Evolutionary conservation across 2,797 vertebrate genomes (phyloP).

Genomic region (Phalloptychus januarius): DNA sequence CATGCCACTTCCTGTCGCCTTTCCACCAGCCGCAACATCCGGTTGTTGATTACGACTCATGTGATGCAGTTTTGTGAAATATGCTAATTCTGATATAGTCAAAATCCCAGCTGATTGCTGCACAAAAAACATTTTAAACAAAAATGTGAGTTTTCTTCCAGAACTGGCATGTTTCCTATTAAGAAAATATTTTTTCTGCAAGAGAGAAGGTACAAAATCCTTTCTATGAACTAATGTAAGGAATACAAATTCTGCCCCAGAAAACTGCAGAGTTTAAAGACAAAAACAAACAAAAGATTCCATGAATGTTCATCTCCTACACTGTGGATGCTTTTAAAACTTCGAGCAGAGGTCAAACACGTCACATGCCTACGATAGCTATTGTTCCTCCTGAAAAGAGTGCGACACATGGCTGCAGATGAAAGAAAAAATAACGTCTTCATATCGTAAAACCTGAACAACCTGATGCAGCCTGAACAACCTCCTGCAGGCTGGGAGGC

Average conservation of each 20-base stretch:
- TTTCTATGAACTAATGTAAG: background rate
- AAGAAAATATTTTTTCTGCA: background rate
- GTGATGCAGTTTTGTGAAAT: too few relatives aligned
- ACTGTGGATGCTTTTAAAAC: background rate
- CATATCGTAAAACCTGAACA: conserved; percentile 48
- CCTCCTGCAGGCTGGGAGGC: conserved; percentile 22
- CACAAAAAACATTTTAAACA: too few relatives aligned
- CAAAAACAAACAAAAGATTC: background rate
- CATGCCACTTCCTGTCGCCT: too few relatives aligned
- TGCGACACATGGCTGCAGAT: background rate
- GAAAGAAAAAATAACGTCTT: conserved; percentile 8
- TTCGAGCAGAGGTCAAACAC: background rate
- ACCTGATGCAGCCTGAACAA: conserved; percentile 61
- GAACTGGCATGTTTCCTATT: too few relatives aligned
- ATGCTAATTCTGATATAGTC: too few relatives aligned
- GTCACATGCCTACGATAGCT: conserved; percentile 5
- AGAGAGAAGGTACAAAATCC: background rate
- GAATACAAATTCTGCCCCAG: background rate
- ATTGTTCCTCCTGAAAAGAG: background rate
- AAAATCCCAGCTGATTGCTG: too few relatives aligned
- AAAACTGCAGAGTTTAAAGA: background rate
- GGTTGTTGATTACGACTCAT: too few relatives aligned
- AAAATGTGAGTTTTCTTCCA: too few relatives aligned
- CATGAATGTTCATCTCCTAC: background rate
- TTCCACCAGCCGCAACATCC: too few relatives aligned